Base-by-base conservation (phyloP, 2,797 vertebrate genomes). In the Myotis pilosus region DNA sequence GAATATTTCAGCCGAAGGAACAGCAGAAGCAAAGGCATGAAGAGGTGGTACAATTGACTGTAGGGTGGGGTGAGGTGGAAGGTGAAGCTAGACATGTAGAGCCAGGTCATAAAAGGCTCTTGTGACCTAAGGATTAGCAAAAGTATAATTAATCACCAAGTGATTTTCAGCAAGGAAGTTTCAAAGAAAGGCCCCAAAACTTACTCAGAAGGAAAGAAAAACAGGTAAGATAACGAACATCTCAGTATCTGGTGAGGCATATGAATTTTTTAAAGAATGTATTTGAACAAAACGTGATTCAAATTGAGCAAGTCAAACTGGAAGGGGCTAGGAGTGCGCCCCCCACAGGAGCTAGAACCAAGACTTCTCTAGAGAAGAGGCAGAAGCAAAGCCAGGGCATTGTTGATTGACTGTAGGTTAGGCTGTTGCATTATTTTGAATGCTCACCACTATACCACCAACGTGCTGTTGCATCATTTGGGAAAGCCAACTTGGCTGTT, bases 371-470 rank as follows among this genome's bases (percentile, higher is more conserved):
- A 36, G 25, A 17, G 7, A 68, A 38, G 51, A 69, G n/a, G 74
- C 15, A 1, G 91, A 71, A 49, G n/a, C 83, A 19, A 49, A 41
- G 74, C 25, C 25, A 41, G 72, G 16, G 68, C 36, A 2, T 19
- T 17, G 10, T 20, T 38, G 38, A 49, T 5, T 71, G 25, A 64
- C 53, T 25, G 47, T 60, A 16, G 38, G 16, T 49, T 66, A 47
- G 49, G 53, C 33, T 13, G 25, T 44, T 30, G 60, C 28, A 30
- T 62, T 62, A 30, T 62, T 98, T 98, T 96, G 97, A 98, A 98
- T 98, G 97, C 97, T 98, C 94, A 97, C 98, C 98, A 98, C 98
- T 98, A 97, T 97, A 97, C 97, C 98, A 98, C 97, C 97, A 98
- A 98, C 97, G 97, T 62, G 53, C 41, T 23, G 38, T 62, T 79